Conservation (phyloP, 2,797 vertebrate genomes). For the Lates japonicus region DNA sequence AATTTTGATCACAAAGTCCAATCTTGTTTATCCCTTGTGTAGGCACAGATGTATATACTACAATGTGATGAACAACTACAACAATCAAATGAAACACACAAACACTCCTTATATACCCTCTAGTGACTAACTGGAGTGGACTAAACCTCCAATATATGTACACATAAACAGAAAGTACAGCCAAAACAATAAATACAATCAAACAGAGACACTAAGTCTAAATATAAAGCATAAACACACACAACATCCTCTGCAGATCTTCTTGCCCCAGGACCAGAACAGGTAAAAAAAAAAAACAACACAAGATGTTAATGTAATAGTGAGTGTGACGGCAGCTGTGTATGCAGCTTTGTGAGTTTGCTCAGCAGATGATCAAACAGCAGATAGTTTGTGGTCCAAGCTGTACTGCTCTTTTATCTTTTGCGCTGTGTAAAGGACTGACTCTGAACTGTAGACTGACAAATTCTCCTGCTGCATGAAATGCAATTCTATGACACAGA, state of each 20-base stretch:
- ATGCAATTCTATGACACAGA: background rate
- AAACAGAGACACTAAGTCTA: no score
- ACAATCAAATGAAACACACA: background rate
- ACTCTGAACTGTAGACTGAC: background rate
- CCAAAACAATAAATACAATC: background rate
- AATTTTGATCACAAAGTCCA: no score
- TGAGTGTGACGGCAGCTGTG: background rate
- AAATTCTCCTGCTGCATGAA: background rate
- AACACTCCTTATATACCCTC: background rate
- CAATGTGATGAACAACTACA: no score
- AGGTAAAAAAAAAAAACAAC: no score
- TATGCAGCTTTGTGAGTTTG: background rate
- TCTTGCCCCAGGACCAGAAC: background rate
- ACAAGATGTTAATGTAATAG: background rate
- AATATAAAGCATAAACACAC: background rate
- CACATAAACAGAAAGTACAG: background rate
- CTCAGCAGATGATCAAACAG: background rate
- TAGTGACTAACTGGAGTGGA: background rate
- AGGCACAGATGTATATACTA: background rate
- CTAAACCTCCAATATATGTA: background rate
- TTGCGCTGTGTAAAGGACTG: no score
- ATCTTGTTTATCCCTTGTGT: background rate
- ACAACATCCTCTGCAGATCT: background rate
- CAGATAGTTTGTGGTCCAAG: background rate
- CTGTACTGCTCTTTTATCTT: no score